Evolutionary conservation across 2,113 vertebrate species (phyloP).

Genomic region (Orthonyx spaldingii): DNA sequence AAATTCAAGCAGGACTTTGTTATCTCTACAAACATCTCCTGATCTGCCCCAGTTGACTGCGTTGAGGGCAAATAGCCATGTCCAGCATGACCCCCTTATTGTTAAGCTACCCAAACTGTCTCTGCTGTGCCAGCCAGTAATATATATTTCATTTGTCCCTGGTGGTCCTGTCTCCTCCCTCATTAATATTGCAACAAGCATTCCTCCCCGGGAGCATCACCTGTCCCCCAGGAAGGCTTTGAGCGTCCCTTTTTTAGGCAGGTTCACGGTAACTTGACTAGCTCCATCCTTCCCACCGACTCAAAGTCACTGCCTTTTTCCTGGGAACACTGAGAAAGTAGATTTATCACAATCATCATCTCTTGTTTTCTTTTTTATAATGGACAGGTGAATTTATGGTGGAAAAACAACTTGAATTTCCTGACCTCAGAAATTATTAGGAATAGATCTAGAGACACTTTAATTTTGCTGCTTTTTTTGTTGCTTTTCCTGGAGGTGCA

Average conservation of each 20-base stretch:
- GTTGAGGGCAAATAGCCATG: not conserved
- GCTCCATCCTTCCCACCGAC: not conserved
- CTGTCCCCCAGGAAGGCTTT: conserved; percentile 17
- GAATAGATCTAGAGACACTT: not conserved
- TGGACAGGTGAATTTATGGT: not conserved
- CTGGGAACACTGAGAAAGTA: not conserved
- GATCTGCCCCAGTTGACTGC: not conserved
- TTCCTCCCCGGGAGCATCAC: not conserved
- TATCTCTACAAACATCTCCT: not conserved
- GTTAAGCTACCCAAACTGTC: not conserved
- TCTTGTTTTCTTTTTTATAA: too few relatives aligned
- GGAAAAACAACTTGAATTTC: not conserved
- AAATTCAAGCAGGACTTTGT: not conserved
- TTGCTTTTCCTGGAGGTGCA: not conserved
- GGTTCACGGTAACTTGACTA: not conserved
- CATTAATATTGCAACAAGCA: not conserved
- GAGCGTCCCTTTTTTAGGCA: not conserved
- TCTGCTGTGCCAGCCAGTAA: not conserved
- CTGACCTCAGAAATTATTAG: not conserved
- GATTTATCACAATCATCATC: not conserved
- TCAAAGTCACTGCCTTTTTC: not conserved
- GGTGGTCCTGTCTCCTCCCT: not conserved
- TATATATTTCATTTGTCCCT: not conserved
- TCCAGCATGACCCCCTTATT: not conserved
- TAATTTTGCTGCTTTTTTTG: not conserved